Base-by-base conservation (phyloP, 2,797 vertebrate species). In the Sebastes nivosus region DNA sequence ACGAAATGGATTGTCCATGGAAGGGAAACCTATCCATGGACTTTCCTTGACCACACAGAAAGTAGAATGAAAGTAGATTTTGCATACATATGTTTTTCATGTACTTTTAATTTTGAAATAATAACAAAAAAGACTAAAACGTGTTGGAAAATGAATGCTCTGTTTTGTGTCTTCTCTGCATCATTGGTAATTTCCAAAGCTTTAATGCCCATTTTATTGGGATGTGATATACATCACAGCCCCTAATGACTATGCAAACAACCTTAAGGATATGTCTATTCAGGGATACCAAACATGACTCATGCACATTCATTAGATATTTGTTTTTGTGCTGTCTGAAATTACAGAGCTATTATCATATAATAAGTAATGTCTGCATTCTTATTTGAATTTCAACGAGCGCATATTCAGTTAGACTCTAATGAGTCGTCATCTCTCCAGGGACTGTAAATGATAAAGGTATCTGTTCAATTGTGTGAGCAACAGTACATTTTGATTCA, bases 381-480 rank as follows among this genome's bases (percentile, higher is more conserved):
- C 58, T 64, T 34, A 77, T 81, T 82, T 86, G 63, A 83, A 84
- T 86, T 82, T 81, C 29, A 73, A 59, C 32, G 36, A 25, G 58
- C 72, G 42, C 38, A 46, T 70, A 65, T 81, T 87, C 4, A 81
- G 67, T 58, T 65, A 5, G 29, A 22, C 75, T 57, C n/a, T 65
- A 73, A 77, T 84, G 68, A 82, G 60, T 77, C 5, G 30, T 72
- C 54, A 64, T 69, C 34, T 50, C 79, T 64, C 50, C 8, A 36
- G 59, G 64, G 67, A 64, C 38, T 59, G 27, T 32, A 58, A 72
- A 77, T 76, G 30, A 65, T 52, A 22, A 57, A 68, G 36, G 20
- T 54, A 25, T 67, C 57, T 71, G 64, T 73, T 79, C 16, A n/a
- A 67, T 20, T 58, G 5, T 75, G 14, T 18, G 61, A 50, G 70